Percentiles rank a stretch among this genome's conserved stretches.
phyloP scores from a whole-genome alignment of 2,113 vertebrate genomes.

The Sturnira hondurensis region DNA sequence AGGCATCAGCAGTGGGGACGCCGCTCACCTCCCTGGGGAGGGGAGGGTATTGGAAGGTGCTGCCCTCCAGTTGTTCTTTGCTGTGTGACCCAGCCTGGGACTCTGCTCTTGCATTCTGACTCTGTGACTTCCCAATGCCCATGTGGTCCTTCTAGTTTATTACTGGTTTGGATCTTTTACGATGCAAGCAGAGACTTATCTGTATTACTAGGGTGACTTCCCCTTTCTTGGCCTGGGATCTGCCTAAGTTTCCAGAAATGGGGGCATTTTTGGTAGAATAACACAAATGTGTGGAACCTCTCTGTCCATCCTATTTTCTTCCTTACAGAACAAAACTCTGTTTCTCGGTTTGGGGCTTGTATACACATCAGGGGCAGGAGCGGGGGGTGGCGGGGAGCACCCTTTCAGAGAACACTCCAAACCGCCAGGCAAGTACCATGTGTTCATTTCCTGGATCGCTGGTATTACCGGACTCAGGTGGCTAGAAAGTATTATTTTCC shows the following conservation, averaged over 20 bases:
- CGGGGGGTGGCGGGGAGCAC: fast-evolving
- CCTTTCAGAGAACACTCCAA: neutral
- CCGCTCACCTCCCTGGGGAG: neutral
- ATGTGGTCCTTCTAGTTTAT: neutral
- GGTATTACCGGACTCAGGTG: neutral
- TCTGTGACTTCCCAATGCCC: neutral
- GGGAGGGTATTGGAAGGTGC: fast-evolving
- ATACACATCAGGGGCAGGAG: too few relatives aligned
- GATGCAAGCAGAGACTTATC: neutral
- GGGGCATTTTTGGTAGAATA: neutral
- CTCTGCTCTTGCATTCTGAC: neutral
- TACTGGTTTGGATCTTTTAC: neutral
- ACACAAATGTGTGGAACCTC: neutral
- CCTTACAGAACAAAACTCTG: neutral
- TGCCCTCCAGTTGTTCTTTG: neutral
- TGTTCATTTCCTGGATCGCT: neutral
- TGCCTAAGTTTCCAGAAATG: neutral
- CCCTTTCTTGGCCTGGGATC: neutral
- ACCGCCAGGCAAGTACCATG: neutral
- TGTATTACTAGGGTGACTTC: neutral
- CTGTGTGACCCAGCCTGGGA: neutral
- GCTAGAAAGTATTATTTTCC: neutral
- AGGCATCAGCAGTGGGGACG: neutral
- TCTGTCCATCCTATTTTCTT: neutral
- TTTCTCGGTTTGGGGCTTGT: neutral